These are phyloP conservation scores for Rhinolophus sinicus DNA, from an alignment of 2,113 vertebrate genomes.

Conservation along the genomic window DNA sequence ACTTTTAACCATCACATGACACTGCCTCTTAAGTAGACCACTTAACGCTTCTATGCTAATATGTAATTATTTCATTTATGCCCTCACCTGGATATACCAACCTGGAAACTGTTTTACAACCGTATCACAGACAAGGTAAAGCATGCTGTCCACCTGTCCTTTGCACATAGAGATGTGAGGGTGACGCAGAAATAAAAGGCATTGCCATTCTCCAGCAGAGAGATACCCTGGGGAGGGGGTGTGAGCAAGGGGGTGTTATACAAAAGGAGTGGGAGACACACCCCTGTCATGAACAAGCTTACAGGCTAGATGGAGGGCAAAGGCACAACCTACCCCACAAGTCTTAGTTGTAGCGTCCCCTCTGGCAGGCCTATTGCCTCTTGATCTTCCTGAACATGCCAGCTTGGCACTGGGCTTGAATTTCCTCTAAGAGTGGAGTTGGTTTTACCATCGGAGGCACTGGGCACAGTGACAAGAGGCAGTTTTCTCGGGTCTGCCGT, in stretches of 20 bases:
- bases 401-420: background rate
- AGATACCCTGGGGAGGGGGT: background rate
- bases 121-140: background rate
- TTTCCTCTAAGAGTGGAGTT: background rate
- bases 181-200: background rate
- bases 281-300: background rate
- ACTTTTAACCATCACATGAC: background rate
- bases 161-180: background rate
- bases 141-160: rapidly evolving
- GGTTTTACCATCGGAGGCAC: background rate
- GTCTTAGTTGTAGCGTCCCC: background rate
- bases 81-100: background rate
- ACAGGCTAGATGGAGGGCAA: background rate
- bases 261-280: rapidly evolving
- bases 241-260: rapidly evolving
- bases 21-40: background rate
- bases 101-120: background rate
- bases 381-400: background rate
- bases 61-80: background rate
- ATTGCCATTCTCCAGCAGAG: background rate
- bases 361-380: background rate
- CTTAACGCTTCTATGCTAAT: too few relatives aligned
- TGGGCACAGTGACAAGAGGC: background rate
- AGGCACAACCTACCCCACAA: background rate
- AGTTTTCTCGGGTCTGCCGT: background rate